Evolutionary conservation across 2,797 vertebrate species (phyloP), one percentile per base, ranked within the genome.

Genomic region (Takifugu ocellatus): DNA sequence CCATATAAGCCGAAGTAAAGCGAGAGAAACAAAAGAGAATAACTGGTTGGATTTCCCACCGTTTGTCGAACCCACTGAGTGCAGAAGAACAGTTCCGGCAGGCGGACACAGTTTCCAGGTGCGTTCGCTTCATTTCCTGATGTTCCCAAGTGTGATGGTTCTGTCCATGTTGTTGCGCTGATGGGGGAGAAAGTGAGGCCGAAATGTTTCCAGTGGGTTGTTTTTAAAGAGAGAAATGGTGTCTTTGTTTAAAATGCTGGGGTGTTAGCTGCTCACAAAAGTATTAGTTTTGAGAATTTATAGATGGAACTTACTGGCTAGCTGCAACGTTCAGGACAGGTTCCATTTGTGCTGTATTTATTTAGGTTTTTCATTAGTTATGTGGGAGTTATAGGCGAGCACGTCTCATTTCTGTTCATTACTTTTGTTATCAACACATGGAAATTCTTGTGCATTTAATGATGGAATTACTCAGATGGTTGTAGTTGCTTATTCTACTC

Each of bases 31-130:
- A 1, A 0, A 9, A 3, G 51, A 52, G 12, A 6, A 45, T 12
- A 59, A 31, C 0, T 0, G 2, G 4, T 1, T 26, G 1, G 24
- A 16, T n/a, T 42, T 33, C 47, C 51, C 25, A 54, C 16, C 0
- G 5, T 55, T 16, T 0, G 14, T 50, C 31, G 56, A 63, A 16
- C 42, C 21, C 25, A 0, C 15, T 2, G 25, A 44, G 17, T 52
- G 57, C 0, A 47, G n/a, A 26, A 53, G 11, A 25, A 0, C 6
- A 2, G n/a, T 9, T 6, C 2, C 6, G n/a, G 21, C 21, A 2
- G 21, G 0, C 27, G 16, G 25, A 6, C 42, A 25, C 33, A 10
- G 39, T 59, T 25, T 1, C 64, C 76, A 84, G 81, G 83, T 84
- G 25, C 1, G 81, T 59, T 11, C 15, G 17, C 47, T 2, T 39